Percentiles rank a stretch among this genome's conserved stretches.
phyloP scores from a whole-genome alignment of 30 jellyfish, hydroid and myxozoan genomes.

The Clytia hemisphaerica region DNA sequence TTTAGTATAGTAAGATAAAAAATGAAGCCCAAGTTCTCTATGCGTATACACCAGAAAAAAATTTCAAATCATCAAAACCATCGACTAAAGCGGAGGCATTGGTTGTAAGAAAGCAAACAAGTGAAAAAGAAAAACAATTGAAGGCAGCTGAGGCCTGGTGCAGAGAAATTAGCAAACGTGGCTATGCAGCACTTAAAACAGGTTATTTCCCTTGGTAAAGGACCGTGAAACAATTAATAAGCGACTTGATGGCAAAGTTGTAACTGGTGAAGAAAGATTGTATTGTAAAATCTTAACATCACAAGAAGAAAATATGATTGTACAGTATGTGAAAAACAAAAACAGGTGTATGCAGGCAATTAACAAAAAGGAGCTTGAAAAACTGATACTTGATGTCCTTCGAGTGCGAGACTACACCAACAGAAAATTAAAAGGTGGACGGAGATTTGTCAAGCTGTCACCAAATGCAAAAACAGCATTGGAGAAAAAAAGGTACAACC shows the following conservation, averaged over 20 bases:
- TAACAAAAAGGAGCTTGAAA: conserved; percentile 14
- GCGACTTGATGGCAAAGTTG: conserved; percentile 30
- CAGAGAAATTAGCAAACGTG: conserved; percentile 10
- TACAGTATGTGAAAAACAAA: conserved; percentile 8
- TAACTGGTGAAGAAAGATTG: conserved; percentile 17
- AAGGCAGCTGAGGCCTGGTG: conserved; percentile 25
- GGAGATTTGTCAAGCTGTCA: conserved; percentile 19
- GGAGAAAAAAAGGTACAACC: conserved; percentile 32
- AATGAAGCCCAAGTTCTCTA: too few species aligned
- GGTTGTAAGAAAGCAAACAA: conserved; percentile 18
- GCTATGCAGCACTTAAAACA: conserved; percentile 20
- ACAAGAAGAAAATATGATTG: conserved; percentile 1
- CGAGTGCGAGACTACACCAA: conserved; percentile 11
- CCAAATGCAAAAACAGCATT: conserved; percentile 21
- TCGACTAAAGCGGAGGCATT: conserved; percentile 26
- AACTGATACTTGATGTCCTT: conserved; percentile 12
- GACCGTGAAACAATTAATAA: conserved; percentile 24
- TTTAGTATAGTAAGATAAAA: too few species aligned
- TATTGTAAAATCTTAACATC: conserved; percentile 16
- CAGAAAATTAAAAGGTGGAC: conserved; percentile 9
- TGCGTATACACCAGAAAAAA: too few species aligned
- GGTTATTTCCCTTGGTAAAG: conserved; percentile 25
- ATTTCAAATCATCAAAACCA: too few species aligned
- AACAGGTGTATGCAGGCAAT: conserved; percentile 25
- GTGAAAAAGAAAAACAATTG: conserved; percentile 15